phyloP scores from a whole-genome alignment of 2,888 invertebrate species.

The Volucella inflata region DNA sequence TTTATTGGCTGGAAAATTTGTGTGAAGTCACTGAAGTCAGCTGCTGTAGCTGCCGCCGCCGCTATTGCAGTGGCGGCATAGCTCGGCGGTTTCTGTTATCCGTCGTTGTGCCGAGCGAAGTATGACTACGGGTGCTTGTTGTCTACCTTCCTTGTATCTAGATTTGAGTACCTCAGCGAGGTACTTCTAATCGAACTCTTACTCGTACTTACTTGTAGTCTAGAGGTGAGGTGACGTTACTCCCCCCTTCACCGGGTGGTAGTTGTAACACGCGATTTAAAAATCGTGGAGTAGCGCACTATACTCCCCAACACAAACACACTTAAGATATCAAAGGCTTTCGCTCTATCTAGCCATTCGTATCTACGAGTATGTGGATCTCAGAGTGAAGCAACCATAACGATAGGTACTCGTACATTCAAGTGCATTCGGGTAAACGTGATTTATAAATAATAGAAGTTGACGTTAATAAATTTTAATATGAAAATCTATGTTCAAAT shows the following conservation, averaged over 20 bases:
- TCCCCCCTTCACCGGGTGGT: slow-evolving; percentile 38
- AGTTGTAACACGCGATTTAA: slow-evolving; percentile 66
- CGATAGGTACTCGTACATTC: slow-evolving; percentile 62
- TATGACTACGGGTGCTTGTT: no score
- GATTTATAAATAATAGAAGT: slow-evolving; percentile 76
- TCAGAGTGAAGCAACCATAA: slow-evolving; percentile 24
- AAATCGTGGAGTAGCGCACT: slow-evolving; percentile 65
- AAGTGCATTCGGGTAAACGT: slow-evolving; percentile 73
- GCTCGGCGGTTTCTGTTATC: no score
- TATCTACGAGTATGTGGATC: slow-evolving; percentile 5
- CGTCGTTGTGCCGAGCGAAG: no score
- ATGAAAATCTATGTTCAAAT: slow-evolving; percentile 67
- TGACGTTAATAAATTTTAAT: slow-evolving; percentile 76
- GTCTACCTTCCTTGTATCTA: slow-evolving; percentile 9
- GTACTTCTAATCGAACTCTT: not conserved
- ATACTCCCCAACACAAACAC: slow-evolving; percentile 1
- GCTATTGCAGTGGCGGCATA: slow-evolving; percentile 14
- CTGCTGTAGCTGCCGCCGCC: slow-evolving; percentile 1
- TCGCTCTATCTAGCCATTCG: no score
- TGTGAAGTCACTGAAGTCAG: slow-evolving; percentile 63
- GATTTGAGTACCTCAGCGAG: no score
- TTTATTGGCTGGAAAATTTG: slow-evolving; percentile 74
- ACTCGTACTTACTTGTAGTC: not conserved
- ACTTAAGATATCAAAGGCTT: not conserved
- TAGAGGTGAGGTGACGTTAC: slow-evolving; percentile 22